Base-by-base conservation (phyloP, 2,888 invertebrate species). In the Lasioglossum lativentre region DNA sequence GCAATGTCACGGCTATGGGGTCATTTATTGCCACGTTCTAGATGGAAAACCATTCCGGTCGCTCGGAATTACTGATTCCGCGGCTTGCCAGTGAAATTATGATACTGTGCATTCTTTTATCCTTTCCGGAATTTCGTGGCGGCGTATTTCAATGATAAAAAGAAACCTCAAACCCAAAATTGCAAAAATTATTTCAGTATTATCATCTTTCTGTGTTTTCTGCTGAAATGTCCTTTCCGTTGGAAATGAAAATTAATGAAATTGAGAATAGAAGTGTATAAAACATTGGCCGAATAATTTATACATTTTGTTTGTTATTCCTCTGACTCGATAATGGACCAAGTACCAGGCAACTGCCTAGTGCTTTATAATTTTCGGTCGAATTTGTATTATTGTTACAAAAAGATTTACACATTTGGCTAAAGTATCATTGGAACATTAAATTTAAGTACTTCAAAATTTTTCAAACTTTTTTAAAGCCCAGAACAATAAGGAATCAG, bases 1-100 rank as follows among this genome's bases (percentile, higher is more conserved):
- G 89, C 86, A 85, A 91, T 89, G 91, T 91, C 91, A 89, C 82
- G 76, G 87, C 80, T 83, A 83, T 77, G 80, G 84, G 83, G 84
- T 81, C 89, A 91, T 92, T 92, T 92, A 88, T 91, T 85, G 89
- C 86, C 73, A 75, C 72, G 83, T 77, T 87, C 86, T 87, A 73
- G 72, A 70, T 79, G 83, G 38, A 59, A 80, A 71, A 77, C 84
- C 78, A 71, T 70, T 84, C 74, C 30, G 23, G 66, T 66, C 34
- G 66, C 8, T 66, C 66, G 66, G 66, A 66, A 66, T 66, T 59
- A 59, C 23, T 40, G 71, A 42, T 42, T 71, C 71, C 42, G 71
- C 16, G 40, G 70, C 30, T 45, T 19, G n/a, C 23, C 27, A 23
- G 6, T 2, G 10, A 56, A 70, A 74, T 68, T 76, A 78, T 75